phyloP scores from a whole-genome alignment of 1,140 invertebrate genomes.

The Pemphigus obesinymphae region DNA sequence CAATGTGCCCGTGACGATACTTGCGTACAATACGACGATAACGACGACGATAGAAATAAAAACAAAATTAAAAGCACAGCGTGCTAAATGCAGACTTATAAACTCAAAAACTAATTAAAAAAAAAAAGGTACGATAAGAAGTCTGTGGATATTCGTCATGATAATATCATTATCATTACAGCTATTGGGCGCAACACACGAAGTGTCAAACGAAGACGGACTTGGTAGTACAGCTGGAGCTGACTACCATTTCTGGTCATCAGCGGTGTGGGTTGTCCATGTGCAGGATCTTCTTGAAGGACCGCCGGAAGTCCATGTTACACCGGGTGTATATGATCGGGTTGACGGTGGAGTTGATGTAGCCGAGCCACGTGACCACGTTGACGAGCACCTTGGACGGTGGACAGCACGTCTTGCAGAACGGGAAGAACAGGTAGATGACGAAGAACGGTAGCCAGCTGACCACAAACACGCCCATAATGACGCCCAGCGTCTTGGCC shows the following conservation, averaged over 20 bases:
- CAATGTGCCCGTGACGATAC: no score
- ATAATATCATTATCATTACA: no score
- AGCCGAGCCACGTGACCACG: constrained; percentile 95
- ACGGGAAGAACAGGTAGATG: constrained; percentile 87
- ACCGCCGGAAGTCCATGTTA: constrained; percentile 90
- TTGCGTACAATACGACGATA: no score
- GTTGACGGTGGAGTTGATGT: constrained; percentile 95
- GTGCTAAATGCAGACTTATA: no score
- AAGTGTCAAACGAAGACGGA: no score
- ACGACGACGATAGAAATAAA: no score
- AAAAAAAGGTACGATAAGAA: no score
- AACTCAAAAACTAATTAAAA: no score
- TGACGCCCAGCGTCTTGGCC: constrained; percentile 85
- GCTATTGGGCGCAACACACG: no score
- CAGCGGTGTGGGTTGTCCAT: constrained; percentile 50
- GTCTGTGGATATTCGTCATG: no score
- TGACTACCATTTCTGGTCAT: not conserved
- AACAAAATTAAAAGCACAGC: no score
- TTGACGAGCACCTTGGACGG: constrained; percentile 75
- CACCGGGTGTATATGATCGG: constrained; percentile 97
- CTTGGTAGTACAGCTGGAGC: no score
- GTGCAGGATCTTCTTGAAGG: constrained; percentile 81
- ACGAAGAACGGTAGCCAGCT: constrained; percentile 97
- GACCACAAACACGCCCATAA: constrained; percentile 91
- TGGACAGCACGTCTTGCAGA: constrained; percentile 65